Evolutionary conservation across 2,113 vertebrate species (phyloP).

Genomic region (Pedetes capensis): DNA sequence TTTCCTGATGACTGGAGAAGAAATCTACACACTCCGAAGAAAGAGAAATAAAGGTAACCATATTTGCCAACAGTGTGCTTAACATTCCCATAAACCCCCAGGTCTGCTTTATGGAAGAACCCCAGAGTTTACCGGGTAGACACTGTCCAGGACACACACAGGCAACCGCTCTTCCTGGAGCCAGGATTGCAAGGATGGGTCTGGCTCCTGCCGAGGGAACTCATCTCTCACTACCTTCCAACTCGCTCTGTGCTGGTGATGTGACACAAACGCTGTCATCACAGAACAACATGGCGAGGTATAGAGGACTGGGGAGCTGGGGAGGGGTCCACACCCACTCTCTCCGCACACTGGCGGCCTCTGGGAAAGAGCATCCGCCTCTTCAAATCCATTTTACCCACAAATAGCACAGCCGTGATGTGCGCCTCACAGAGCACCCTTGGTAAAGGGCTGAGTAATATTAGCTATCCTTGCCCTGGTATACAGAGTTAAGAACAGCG

Average conservation of each 20-base stretch:
- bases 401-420: neutral
- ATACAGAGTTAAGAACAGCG: neutral
- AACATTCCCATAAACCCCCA: neutral
- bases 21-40: neutral
- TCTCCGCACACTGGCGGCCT: neutral
- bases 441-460: neutral
- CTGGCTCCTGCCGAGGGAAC: neutral
- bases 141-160: neutral
- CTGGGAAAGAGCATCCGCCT: neutral
- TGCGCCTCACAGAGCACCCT: neutral
- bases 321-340: neutral
- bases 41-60: neutral
- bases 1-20: conserved; percentile 4
- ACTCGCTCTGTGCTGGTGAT: too few species aligned
- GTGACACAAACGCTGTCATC: neutral
- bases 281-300: neutral
- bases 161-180: neutral
- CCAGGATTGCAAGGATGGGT: neutral
- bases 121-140: neutral
- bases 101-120: neutral
- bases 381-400: neutral
- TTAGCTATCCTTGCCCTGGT: neutral
- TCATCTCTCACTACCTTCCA: neutral
- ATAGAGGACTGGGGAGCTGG: neutral
- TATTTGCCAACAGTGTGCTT: neutral